Evolutionary conservation across 2,888 invertebrate species (phyloP).

Genomic region (Eudasyphora cyanicolor): DNA sequence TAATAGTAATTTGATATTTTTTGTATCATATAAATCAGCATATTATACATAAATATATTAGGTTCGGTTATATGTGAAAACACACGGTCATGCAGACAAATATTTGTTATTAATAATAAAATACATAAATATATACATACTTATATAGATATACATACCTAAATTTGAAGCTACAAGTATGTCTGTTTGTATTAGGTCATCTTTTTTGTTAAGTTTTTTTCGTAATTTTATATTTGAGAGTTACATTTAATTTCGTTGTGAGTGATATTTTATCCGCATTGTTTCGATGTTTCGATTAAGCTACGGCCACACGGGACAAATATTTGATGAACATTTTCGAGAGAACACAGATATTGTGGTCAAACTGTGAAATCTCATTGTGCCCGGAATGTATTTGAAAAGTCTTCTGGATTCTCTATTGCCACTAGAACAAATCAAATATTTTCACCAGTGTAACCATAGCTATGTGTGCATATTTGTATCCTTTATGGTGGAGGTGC

Average conservation of each 20-base stretch:
- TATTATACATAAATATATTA: conserved; percentile 29
- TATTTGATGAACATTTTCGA: too few species aligned
- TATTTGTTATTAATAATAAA: conserved; percentile 38
- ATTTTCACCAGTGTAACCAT: too few species aligned
- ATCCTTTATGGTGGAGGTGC: neutral
- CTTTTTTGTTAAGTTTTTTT: conserved; percentile 40
- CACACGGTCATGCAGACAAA: neutral
- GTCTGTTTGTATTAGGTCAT: conserved; percentile 54
- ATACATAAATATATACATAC: conserved; percentile 21
- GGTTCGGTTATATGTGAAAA: neutral
- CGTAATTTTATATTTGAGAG: conserved; percentile 59
- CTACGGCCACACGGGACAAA: too few species aligned
- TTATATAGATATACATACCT: neutral
- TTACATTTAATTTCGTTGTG: conserved; percentile 34
- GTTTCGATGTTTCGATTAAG: conserved; percentile 36
- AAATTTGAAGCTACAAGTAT: too few species aligned
- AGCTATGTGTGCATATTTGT: neutral
- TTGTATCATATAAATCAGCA: conserved; percentile 57
- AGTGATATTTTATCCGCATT: conserved; percentile 53
- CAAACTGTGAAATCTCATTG: too few species aligned
- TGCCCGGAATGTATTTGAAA: too few species aligned
- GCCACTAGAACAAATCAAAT: too few species aligned
- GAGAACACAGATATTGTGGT: too few species aligned
- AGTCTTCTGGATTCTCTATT: too few species aligned
- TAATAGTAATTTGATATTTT: conserved; percentile 65